phyloP scores from a whole-genome alignment of 2,888 invertebrate species.

The Andricus curvator region DNA sequence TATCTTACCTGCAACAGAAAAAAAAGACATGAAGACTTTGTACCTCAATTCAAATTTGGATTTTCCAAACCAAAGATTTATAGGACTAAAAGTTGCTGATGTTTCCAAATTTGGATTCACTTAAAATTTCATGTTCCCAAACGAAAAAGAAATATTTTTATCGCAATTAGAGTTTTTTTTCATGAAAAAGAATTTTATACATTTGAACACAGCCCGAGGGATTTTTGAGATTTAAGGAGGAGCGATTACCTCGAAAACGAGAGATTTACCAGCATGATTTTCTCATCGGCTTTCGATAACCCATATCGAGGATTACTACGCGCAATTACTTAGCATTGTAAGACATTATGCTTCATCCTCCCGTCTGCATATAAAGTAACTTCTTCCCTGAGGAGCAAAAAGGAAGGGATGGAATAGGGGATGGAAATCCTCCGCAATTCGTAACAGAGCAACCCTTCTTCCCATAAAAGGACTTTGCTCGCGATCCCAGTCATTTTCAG shows the following conservation, averaged over 20 bases:
- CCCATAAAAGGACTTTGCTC: conserved; percentile 15
- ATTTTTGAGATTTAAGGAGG: conserved; percentile 21
- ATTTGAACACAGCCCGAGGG: conserved; percentile 7
- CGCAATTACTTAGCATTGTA: conserved; percentile 71
- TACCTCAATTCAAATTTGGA: too few species aligned
- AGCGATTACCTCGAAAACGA: conserved; percentile 55
- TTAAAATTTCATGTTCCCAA: too few species aligned
- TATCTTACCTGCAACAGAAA: too few species aligned
- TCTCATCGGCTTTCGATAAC: conserved; percentile 65
- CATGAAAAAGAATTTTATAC: background rate
- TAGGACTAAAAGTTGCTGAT: too few species aligned
- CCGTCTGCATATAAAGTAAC: conserved; percentile 71
- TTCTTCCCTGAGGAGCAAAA: conserved; percentile 22
- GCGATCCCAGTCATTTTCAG: conserved; percentile 40
- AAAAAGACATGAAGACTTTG: too few species aligned
- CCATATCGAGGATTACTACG: conserved; percentile 69
- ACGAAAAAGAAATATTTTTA: background rate
- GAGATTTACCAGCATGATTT: conserved; percentile 49
- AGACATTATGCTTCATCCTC: conserved; percentile 58
- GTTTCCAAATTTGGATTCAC: too few species aligned
- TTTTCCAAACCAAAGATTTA: too few species aligned
- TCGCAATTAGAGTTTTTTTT: background rate
- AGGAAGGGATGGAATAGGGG: conserved; percentile 29
- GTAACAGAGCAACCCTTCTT: conserved; percentile 30
- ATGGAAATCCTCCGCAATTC: conserved; percentile 37